A percentile compares a stretch with the other conserved stretches of the same genome.
These are phyloP conservation scores for Poeciliopsis retropinna DNA, from an alignment of 2,113 vertebrate species.

Conservation along the genomic window DNA sequence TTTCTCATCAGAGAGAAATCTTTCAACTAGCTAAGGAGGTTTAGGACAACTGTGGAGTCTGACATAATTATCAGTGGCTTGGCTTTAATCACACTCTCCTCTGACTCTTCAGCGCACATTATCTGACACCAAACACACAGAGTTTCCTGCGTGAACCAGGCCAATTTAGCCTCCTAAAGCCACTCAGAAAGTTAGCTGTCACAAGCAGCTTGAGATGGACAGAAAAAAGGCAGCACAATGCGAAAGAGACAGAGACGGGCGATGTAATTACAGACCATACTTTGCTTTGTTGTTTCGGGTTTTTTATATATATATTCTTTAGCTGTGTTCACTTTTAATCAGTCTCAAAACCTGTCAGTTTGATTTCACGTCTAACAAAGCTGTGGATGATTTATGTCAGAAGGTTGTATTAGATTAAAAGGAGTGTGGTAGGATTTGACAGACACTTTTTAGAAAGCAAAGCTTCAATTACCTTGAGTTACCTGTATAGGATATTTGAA, in stretches of 20 bases:
- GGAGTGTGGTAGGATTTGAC: conserved; percentile 56
- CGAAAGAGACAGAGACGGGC: conserved; percentile 22
- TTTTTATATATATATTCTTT: conserved; percentile 22
- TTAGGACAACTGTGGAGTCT: conserved; percentile 76
- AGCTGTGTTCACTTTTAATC: conserved; percentile 69
- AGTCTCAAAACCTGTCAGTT: conserved; percentile 65
- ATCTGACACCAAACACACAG: conserved; percentile 81
- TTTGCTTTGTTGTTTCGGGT: conserved; percentile 58
- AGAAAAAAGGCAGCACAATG: conserved; percentile 37
- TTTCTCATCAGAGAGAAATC: conserved; percentile 74
- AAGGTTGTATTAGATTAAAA: conserved; percentile 50
- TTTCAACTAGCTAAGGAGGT: conserved; percentile 79
- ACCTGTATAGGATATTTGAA: conserved; percentile 65
- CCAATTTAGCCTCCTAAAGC: conserved; percentile 78
- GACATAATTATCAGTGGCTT: conserved; percentile 81
- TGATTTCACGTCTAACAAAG: conserved; percentile 69
- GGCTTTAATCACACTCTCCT: conserved; percentile 82
- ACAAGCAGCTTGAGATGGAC: conserved; percentile 57
- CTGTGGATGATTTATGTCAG: conserved; percentile 67
- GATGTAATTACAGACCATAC: conserved; percentile 53
- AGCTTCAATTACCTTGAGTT: conserved; percentile 70
- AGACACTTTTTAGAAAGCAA: conserved; percentile 55
- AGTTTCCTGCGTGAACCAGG: conserved; percentile 70
- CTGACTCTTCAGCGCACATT: conserved; percentile 77
- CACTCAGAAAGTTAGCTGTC: conserved; percentile 58